phyloP scores from a whole-genome alignment of 2,113 vertebrate genomes.

The Monopterus albus region DNA sequence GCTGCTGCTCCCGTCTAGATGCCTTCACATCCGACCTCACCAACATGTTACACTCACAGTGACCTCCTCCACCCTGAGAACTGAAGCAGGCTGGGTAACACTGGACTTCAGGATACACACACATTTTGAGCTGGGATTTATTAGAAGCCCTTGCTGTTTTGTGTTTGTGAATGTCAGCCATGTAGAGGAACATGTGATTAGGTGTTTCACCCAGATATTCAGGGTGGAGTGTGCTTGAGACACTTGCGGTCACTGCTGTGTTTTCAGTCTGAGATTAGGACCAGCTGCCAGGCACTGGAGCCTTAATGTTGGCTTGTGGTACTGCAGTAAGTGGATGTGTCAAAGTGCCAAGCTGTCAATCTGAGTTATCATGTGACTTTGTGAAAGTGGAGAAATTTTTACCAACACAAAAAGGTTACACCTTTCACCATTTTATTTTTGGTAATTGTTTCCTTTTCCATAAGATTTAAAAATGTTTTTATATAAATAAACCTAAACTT shows the following conservation, averaged over 20 bases:
- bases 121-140: constrained; percentile 4
- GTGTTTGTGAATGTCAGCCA: constrained; percentile 7
- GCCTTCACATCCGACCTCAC: constrained; percentile 19
- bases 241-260: constrained; percentile 52
- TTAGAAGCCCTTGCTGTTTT: constrained; percentile 9
- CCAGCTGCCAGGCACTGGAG: constrained; percentile 12
- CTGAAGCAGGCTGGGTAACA: not conserved
- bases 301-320: not conserved
- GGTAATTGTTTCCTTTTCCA: constrained; percentile 14
- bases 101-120: constrained; percentile 15
- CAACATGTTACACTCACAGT: not conserved
- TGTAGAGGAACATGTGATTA: not conserved
- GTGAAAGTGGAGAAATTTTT: constrained; percentile 30
- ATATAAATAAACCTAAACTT: constrained; percentile 51
- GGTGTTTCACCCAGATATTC: not conserved
- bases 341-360: constrained; percentile 36
- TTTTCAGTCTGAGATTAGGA: constrained; percentile 1
- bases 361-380: constrained; percentile 25
- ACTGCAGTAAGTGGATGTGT: constrained; percentile 14
- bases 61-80: constrained; percentile 14
- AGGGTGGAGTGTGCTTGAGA: not conserved
- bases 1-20: constrained; percentile 26
- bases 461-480: constrained; percentile 48
- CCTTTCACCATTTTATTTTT: constrained; percentile 30
- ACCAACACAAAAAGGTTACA: constrained; percentile 18